Percentiles rank a stretch among this genome's conserved stretches.
phyloP scores from a whole-genome alignment of 2,797 vertebrate genomes.

The Coranthus polyacanthus region DNA sequence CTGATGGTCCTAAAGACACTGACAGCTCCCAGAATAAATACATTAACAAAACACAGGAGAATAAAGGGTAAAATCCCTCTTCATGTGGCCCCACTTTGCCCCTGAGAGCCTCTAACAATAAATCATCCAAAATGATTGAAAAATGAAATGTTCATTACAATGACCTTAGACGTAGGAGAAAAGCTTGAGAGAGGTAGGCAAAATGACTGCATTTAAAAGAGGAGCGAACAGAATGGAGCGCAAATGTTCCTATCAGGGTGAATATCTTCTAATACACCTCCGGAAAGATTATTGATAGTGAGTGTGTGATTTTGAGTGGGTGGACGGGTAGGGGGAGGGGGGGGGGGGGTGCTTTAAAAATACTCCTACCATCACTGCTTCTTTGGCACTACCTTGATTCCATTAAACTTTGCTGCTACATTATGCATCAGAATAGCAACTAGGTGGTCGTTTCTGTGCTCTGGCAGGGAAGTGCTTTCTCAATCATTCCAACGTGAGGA shows the following conservation, averaged over 20 bases:
- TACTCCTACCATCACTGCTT: constrained; percentile 42
- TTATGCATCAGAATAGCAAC: constrained; percentile 66
- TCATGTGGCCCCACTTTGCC: constrained; percentile 48
- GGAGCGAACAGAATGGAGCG: constrained; percentile 42
- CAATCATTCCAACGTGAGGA: constrained; percentile 76
- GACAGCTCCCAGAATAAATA: constrained; percentile 70
- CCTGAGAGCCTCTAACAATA: constrained; percentile 59
- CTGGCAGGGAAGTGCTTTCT: constrained; percentile 60
- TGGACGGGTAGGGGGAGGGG: background rate
- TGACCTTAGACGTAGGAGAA: constrained; percentile 60
- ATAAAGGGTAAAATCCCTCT: constrained; percentile 53
- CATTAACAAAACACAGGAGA: constrained; percentile 66
- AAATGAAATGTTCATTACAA: constrained; percentile 71
- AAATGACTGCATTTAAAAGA: constrained; percentile 55
- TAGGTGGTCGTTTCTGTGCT: constrained; percentile 49
- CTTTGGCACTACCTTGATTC: constrained; percentile 45
- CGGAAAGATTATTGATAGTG: constrained; percentile 64
- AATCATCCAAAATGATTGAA: constrained; percentile 68
- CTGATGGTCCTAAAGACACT: constrained; percentile 64
- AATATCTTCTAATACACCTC: constrained; percentile 63
- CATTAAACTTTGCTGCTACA: constrained; percentile 62
- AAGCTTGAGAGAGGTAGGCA: constrained; percentile 24
- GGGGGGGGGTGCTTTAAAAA: constrained; percentile 54
- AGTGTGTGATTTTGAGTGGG: constrained; percentile 53
- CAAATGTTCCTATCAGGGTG: constrained; percentile 68